Base-by-base conservation (phyloP, 2,888 invertebrate species). In the Lithodes maja region DNA sequence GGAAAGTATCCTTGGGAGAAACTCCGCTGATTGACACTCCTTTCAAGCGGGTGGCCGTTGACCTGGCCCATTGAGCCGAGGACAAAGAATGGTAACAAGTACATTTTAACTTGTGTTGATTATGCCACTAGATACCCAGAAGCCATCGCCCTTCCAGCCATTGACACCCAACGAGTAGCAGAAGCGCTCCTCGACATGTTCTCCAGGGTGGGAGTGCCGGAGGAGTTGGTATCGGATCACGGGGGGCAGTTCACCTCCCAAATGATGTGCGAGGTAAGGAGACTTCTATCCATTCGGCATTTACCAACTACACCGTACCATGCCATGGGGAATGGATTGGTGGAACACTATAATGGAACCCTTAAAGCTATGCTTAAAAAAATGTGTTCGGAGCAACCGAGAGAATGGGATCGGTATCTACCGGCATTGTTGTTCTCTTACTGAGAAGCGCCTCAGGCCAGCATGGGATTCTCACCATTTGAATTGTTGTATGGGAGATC, bases 21-120 rank as follows among this genome's bases (percentile, higher is more conserved):
- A 55, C 68, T n/a, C 83, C 82, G 1, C 50, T 87, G 1, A 75
- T 83, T 55, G 75, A 75, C 17, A 55, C 50, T 2, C 87, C 87
- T 7, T 87, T 87, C 55, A 54, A 75, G n/a, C 12, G 87, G n/a
- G 83, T 87, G 3, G 83, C 83, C 33, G 75, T 87, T 7, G 87
- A 87, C 52, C 3, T 83, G 2, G 50, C 87, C 77, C 17, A 50
- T 87, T 53, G 74, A 83, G 54, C 87, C 87, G 2, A n/a, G 52
- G 15, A 75, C 74, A 1, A 17, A 49, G n/a, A 2, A 54, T 49
- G 75, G 75, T 1, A 53, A 79, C 50, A 61, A 17, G 33, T 86
- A 50, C 17, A 83, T 83, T 5, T 5, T 83, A 17, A 74, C 83
- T 9, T 53, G 61, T 3, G 83, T 74, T 9, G 71, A 83, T n/a